Percentiles rank a stretch among this genome's conserved stretches.
Conservation (phyloP, 1,140 invertebrate species). For the Lepidostoma basale region DNA sequence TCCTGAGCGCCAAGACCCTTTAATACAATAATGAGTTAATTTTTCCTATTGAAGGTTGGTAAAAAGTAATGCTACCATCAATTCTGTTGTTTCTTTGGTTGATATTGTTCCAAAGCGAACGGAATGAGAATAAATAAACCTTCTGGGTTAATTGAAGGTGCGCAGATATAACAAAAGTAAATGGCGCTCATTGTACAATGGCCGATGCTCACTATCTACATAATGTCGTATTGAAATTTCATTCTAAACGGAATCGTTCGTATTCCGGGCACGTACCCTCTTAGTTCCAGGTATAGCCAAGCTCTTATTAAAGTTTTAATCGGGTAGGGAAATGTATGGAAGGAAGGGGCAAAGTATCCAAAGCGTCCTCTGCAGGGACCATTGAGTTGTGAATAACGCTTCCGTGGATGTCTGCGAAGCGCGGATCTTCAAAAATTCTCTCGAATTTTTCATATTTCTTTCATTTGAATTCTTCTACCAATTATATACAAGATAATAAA, state of each 20-base stretch:
- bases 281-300: conserved; percentile 27
- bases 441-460: background rate
- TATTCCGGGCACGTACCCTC: conserved; percentile 36
- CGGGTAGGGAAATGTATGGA: conserved; percentile 8
- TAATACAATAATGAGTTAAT: too few relatives aligned
- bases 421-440: background rate
- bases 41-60: too few relatives aligned
- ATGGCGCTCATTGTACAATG: too few relatives aligned
- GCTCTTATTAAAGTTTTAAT: conserved; percentile 39
- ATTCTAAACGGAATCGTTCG: background rate
- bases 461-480: background rate
- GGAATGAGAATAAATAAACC: too few relatives aligned
- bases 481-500: background rate
- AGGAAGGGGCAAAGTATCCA: too few relatives aligned
- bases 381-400: background rate
- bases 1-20: too few relatives aligned
- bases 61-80: too few relatives aligned
- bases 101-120: too few relatives aligned
- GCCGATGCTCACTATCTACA: too few relatives aligned
- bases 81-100: too few relatives aligned
- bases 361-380: background rate
- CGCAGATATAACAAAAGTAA: too few relatives aligned
- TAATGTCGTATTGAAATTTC: conserved; percentile 1
- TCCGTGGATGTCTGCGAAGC: background rate
- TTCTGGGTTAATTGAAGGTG: too few relatives aligned